These are phyloP conservation scores for Drosophila persimilis DNA, from an alignment of 1,140 invertebrate species.

Conservation along the genomic window DNA sequence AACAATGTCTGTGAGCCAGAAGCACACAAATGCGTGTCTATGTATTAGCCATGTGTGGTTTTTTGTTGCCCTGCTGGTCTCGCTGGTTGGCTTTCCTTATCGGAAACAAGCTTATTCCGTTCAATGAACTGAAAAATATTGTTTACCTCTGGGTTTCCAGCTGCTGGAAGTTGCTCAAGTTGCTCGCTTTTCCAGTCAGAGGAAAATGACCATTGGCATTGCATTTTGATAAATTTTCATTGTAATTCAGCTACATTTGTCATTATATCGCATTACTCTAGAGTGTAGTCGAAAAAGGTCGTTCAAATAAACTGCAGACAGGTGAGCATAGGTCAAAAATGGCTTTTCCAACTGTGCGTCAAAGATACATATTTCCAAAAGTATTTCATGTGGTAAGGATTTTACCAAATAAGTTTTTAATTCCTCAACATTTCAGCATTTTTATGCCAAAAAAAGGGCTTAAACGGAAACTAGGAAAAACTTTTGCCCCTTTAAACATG, in stretches of 20 bases:
- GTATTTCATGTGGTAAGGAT: slow-evolving; percentile 16
- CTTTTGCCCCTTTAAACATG: slow-evolving; percentile 46
- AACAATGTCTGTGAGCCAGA: slow-evolving; percentile 37
- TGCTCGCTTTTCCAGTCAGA: slow-evolving; percentile 32
- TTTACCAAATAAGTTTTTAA: slow-evolving; percentile 43
- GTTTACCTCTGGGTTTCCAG: slow-evolving; percentile 68
- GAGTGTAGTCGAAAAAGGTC: background rate
- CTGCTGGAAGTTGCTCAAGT: slow-evolving; percentile 37
- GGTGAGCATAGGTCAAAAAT: slow-evolving; percentile 16
- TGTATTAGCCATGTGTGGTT: slow-evolving; percentile 37
- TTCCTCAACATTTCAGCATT: slow-evolving; percentile 43
- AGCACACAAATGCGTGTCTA: slow-evolving; percentile 12
- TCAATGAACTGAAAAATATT: slow-evolving; percentile 81
- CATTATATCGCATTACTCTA: slow-evolving; percentile 20
- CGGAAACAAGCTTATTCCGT: slow-evolving; percentile 80
- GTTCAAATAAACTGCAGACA: slow-evolving; percentile 9
- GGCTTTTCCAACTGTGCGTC: background rate
- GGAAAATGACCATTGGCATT: slow-evolving; percentile 17
- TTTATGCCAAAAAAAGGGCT: slow-evolving; percentile 44
- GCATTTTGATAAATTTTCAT: slow-evolving; percentile 64
- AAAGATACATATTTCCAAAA: slow-evolving; percentile 27
- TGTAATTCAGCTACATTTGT: slow-evolving; percentile 38
- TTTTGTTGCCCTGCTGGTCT: slow-evolving; percentile 34
- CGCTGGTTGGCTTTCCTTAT: slow-evolving; percentile 59
- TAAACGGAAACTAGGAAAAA: slow-evolving; percentile 48